Evolutionary conservation across 92 coral and sea anemone genomes (phyloP).

Genomic region (Bergia sp.): DNA sequence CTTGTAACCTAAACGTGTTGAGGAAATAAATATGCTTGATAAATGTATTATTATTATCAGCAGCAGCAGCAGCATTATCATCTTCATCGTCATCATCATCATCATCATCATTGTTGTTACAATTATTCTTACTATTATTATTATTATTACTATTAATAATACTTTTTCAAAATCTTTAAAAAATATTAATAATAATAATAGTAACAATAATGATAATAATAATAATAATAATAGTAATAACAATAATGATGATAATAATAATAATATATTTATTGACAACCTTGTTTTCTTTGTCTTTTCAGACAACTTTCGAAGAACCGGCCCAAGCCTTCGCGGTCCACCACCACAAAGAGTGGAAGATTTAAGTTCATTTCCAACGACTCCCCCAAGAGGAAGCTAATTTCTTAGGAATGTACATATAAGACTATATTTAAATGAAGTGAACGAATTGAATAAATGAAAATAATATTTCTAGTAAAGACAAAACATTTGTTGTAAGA

Average conservation of each 20-base stretch:
- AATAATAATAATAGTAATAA: not conserved
- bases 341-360: conserved; percentile 22
- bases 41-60: no score
- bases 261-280: not conserved
- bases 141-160: no score
- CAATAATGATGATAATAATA: not conserved
- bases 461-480: conserved; percentile 32
- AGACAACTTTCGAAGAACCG: conserved; percentile 22
- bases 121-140: no score
- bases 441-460: not conserved
- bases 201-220: no score
- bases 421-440: conserved; percentile 21
- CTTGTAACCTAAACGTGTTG: no score
- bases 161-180: no score
- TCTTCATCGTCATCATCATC: no score
- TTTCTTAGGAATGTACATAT: conserved; percentile 23
- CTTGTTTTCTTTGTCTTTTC: not conserved
- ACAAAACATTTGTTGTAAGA: not conserved
- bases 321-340: conserved; percentile 14
- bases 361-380: conserved; percentile 1
- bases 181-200: no score
- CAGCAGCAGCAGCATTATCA: no score
- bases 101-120: no score
- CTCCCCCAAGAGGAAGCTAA: conserved; percentile 2
- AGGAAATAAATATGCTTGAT: no score